Percentiles rank a stretch among this genome's conserved stretches.
These are phyloP conservation scores for Blastobasis lacticolella DNA, from an alignment of 2,888 invertebrate species.

Conservation along the genomic window DNA sequence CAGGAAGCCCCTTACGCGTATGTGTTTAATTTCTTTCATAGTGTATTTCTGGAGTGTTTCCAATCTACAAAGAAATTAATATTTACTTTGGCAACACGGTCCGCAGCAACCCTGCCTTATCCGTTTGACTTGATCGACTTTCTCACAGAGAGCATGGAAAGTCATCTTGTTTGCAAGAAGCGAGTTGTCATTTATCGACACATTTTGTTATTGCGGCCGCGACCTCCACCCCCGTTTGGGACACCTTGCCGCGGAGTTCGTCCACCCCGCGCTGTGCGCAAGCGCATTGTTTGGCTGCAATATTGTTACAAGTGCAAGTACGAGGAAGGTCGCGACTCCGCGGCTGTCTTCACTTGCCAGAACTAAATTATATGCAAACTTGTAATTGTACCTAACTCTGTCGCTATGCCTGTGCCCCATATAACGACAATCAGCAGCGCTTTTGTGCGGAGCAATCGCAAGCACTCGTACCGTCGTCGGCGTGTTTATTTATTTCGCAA, in stretches of 20 bases:
- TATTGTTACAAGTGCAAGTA: slow-evolving; percentile 30
- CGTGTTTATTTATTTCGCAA: too few relatives aligned
- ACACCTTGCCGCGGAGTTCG: slow-evolving; percentile 55
- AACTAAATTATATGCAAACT: too few relatives aligned
- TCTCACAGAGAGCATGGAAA: slow-evolving; percentile 17
- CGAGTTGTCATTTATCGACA: slow-evolving; percentile 42
- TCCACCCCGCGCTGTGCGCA: slow-evolving; percentile 56
- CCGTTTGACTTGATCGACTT: slow-evolving; percentile 11
- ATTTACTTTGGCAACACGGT: slow-evolving; percentile 5
- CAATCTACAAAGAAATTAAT: too few relatives aligned
- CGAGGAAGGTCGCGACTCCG: slow-evolving; percentile 14
- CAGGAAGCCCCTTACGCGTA: too few relatives aligned
- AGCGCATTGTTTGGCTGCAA: slow-evolving; percentile 38
- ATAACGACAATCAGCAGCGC: too few relatives aligned
- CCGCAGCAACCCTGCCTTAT: slow-evolving; percentile 5
- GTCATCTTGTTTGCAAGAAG: slow-evolving; percentile 47
- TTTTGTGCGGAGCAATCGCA: too few relatives aligned
- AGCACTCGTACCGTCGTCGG: too few relatives aligned
- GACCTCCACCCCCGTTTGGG: slow-evolving; percentile 66
- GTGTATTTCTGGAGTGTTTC: too few relatives aligned
- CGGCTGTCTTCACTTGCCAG: too few relatives aligned
- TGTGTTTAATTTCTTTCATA: too few relatives aligned
- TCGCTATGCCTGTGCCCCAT: too few relatives aligned
- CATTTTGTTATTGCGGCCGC: slow-evolving; percentile 41
- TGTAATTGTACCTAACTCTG: too few relatives aligned